Conservation (phyloP, 2,888 invertebrate species). For the Macrosiphum euphorbiae region DNA sequence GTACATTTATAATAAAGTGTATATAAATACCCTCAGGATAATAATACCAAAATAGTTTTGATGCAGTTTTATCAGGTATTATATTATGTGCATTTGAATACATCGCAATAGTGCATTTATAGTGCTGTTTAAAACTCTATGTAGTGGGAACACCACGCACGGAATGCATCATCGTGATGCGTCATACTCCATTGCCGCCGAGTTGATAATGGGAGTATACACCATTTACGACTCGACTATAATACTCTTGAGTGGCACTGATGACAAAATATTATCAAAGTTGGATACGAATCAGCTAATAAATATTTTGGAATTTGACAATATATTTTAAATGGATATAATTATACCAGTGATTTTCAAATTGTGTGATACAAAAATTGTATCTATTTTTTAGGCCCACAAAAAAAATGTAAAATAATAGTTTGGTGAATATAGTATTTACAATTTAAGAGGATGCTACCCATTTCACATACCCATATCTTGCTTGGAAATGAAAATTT, state of each 20-base stretch:
- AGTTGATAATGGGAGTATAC: constrained; percentile 21
- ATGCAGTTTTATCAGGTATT: background rate
- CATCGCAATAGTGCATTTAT: constrained; percentile 18
- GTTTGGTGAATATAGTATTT: background rate
- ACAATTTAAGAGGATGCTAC: too few relatives aligned
- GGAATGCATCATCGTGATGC: constrained; percentile 41
- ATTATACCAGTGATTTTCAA: background rate
- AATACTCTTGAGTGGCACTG: background rate
- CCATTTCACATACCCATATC: too few relatives aligned
- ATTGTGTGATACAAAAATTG: background rate
- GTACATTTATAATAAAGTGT: background rate
- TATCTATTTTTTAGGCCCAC: background rate
- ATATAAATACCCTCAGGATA: background rate
- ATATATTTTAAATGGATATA: background rate
- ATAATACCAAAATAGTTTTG: background rate
- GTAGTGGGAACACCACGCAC: background rate
- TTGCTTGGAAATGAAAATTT: too few relatives aligned
- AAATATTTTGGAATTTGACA: background rate
- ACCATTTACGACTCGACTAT: background rate
- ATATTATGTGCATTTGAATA: background rate
- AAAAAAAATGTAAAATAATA: background rate
- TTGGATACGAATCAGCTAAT: constrained; percentile 2
- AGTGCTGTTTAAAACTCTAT: background rate
- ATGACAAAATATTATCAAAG: background rate
- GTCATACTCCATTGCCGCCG: constrained; percentile 19